Base-by-base conservation (phyloP, 1,140 invertebrate genomes). In the Cotesia chilonis region DNA sequence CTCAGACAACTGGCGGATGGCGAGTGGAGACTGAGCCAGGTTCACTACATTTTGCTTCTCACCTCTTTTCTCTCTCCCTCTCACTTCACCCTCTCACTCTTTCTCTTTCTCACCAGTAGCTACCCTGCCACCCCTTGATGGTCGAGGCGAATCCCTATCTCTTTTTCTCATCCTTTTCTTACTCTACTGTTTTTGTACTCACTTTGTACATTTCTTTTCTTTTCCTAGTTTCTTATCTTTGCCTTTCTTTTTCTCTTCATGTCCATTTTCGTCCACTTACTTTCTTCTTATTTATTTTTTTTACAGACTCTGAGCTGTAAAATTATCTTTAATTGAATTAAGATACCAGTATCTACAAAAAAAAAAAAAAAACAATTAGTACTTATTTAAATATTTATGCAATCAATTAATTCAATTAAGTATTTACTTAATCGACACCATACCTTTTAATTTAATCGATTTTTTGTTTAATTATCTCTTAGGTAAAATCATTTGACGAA, bases 1-100 rank as follows among this genome's bases (percentile, higher is more conserved):
- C 73, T 76, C 67, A 74, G 72, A 47, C 72, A 61, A 74, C 73
- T 76, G 70, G 75, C 73, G 73, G 73, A 68, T 74, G 73, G 70
- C 73, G 75, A 72, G 68, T 74, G 73, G 70, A 73, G 75, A 70
- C 75, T 74, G 73, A 76, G 68, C 72, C 55, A 36, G 68, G 71
- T 59, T 69, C 70, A 72, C 70, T 72, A 67, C 59, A 74, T 59
- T 70, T 66, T 67, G 35, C 74, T 73, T 68, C 63, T 64, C 57
- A 20, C 54, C 74, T 57, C 28, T 60, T 54, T 14, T 38, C 41
- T 52, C 73, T 71, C 63, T 67, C 59, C 63, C 65, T 47, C 60
- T 67, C 60, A 38, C 9, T 20, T 38, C n/a, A 28, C 35, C 14
- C 28, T 71, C 66, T 59, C 64, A 52, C 65, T 67, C 52, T 52